These are phyloP conservation scores for Harpegnathos saltator DNA, from an alignment of 1,140 invertebrate species.

Conservation along the genomic window DNA sequence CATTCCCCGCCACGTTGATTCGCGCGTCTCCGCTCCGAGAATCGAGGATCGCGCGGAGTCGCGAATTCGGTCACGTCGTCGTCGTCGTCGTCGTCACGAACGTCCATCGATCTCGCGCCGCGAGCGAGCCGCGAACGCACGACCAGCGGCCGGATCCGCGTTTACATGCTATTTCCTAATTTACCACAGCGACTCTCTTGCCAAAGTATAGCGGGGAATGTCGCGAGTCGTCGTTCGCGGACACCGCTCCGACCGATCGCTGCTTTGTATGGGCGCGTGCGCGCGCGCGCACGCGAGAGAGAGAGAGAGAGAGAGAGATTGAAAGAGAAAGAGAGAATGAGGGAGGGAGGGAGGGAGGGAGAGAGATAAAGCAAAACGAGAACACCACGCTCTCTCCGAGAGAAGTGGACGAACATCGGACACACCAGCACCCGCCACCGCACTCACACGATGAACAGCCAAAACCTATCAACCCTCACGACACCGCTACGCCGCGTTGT, in stretches of 20 bases:
- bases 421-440: slow-evolving; percentile 66
- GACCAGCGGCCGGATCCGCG: slow-evolving; percentile 37
- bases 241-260: slow-evolving; percentile 5
- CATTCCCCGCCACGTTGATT: background rate
- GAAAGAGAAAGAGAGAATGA: no score
- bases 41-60: background rate
- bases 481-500: slow-evolving; percentile 73
- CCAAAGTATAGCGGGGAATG: slow-evolving; percentile 1
- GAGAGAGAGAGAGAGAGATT: no score
- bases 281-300: no score
- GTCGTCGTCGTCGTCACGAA: slow-evolving; percentile 3
- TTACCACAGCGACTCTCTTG: slow-evolving; percentile 27
- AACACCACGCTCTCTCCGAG: slow-evolving; percentile 25
- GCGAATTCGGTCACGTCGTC: slow-evolving; percentile 22
- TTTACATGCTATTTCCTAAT: slow-evolving; percentile 38
- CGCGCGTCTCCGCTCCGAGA: background rate
- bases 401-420: slow-evolving; percentile 61
- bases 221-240: slow-evolving; percentile 18
- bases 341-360: no score
- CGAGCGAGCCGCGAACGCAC: slow-evolving; percentile 31
- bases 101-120: slow-evolving; percentile 44
- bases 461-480: slow-evolving; percentile 71
- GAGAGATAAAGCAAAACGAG: slow-evolving; percentile 3
- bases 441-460: slow-evolving; percentile 64
- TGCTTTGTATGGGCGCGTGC: slow-evolving; percentile 29